Base-by-base conservation (phyloP, 2,113 vertebrate species). In the Electrona antarctica region DNA sequence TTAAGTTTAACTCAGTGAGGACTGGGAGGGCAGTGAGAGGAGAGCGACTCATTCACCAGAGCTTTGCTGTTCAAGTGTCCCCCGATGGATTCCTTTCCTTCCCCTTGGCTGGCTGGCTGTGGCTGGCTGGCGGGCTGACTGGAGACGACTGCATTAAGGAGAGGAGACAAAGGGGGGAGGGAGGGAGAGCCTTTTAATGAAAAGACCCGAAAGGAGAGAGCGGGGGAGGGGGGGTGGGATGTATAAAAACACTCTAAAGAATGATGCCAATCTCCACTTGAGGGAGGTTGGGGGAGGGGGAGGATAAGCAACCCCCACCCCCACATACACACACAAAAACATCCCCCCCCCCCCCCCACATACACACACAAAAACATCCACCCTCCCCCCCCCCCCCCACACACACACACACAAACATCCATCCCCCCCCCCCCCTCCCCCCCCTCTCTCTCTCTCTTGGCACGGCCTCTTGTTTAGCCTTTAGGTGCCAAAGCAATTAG, bases 401-500 rank as follows among this genome's bases (percentile, higher is more conserved):
- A 33, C 29, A 33, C 33, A 41, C 33, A 41, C 33, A 41, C 33
- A 41, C 33, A 41, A 3, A 41, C 3, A 46, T 11, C 67, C 69
- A 47, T 57, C 21, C 12, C 61, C 64, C 8, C 52, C 64, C 49
- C 51, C 28, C 21, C 78, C 60, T 63, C 21, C 71, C 61, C 78
- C 74, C 84, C 85, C 84, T 83, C 66, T 77, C 73, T 50, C 72
- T 75, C 78, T 58, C 3, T 12, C 4, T 89, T 93, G 92, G 93
- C 90, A 86, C 74, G 13, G 76, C 64, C 63, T 85, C 87, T 87
- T 94, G 92, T 94, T 93, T 93, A 90, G 91, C 82, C 90, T 93
- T 89, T 91, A 85, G 86, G 91, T 93, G 93, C 93, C 93, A 94
- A 92, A 92, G 88, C 91, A 93, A 93, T 94, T 94, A 94, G 92